phyloP scores from a whole-genome alignment of 2,888 invertebrate species.

The Aphodius granarius region DNA sequence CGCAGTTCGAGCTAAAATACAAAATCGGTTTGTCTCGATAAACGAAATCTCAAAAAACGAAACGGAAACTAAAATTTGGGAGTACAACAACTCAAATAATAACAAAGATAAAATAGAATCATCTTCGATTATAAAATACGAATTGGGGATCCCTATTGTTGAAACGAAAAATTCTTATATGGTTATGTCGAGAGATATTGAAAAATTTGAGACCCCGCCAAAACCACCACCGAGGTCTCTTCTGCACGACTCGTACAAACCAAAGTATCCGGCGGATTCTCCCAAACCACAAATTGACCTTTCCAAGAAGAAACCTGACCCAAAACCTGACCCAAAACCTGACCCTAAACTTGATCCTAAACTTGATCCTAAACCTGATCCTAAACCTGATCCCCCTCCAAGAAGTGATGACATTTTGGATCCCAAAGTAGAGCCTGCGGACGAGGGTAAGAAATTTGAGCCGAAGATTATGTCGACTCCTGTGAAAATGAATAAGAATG shows the following conservation, averaged over 20 bases:
- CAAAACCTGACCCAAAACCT: neutral
- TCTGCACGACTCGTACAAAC: conserved; percentile 37
- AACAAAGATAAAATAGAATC: conserved; percentile 41
- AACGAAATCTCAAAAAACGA: conserved; percentile 14
- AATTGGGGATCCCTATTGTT: conserved; percentile 44
- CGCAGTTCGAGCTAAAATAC: conserved; percentile 19
- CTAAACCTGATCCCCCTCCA: neutral
- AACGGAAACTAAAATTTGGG: conserved; percentile 36
- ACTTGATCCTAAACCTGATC: neutral
- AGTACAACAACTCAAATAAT: conserved; percentile 42
- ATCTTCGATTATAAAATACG: conserved; percentile 37
- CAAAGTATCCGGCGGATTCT: conserved; percentile 45
- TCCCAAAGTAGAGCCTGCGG: neutral
- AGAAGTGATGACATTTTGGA: conserved; percentile 12
- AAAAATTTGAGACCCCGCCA: conserved; percentile 40
- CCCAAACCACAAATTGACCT: conserved; percentile 41
- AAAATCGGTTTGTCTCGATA: conserved; percentile 10
- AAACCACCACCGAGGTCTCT: conserved; percentile 49
- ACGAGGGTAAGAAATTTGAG: neutral
- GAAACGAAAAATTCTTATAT: conserved; percentile 33
- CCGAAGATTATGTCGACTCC: conserved; percentile 42
- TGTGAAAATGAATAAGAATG: conserved; percentile 30
- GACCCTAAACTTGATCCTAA: neutral
- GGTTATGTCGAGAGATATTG: conserved; percentile 15
- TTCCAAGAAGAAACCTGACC: conserved; percentile 15